These are phyloP conservation scores for Ginglymostoma cirratum DNA, from an alignment of 2,113 vertebrate species.

Conservation along the genomic window DNA sequence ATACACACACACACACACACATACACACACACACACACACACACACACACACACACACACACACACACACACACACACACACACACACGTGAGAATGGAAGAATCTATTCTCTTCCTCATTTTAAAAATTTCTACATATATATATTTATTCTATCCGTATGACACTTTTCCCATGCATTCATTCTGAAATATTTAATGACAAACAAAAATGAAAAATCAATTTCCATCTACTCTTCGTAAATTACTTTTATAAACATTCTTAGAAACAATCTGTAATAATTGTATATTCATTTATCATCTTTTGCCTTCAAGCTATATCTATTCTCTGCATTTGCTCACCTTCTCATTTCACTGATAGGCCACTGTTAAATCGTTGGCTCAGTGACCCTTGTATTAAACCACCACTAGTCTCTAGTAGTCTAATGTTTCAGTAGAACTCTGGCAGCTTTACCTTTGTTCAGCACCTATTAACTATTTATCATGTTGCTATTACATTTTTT, in stretches of 20 bases:
- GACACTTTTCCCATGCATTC: neutral
- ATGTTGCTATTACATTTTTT: neutral
- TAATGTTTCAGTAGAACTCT: no score
- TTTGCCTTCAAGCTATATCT: neutral
- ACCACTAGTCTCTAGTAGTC: no score
- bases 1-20: neutral
- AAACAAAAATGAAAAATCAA: neutral
- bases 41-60: no score
- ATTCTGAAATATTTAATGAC: neutral
- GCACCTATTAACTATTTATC: neutral
- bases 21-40: no score
- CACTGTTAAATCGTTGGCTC: neutral
- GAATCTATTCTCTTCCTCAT: neutral
- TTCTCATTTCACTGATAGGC: neutral
- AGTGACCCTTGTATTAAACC: no score
- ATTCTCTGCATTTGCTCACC: neutral
- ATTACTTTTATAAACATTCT: neutral
- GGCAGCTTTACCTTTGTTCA: neutral
- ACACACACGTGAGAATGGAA: neutral
- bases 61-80: neutral
- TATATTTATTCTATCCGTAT: neutral
- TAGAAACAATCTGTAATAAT: neutral
- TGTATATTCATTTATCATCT: neutral
- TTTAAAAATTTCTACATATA: neutral
- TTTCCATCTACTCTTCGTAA: neutral